phyloP scores from a whole-genome alignment of 2,888 invertebrate genomes.

The Philopedon plagiatum region DNA sequence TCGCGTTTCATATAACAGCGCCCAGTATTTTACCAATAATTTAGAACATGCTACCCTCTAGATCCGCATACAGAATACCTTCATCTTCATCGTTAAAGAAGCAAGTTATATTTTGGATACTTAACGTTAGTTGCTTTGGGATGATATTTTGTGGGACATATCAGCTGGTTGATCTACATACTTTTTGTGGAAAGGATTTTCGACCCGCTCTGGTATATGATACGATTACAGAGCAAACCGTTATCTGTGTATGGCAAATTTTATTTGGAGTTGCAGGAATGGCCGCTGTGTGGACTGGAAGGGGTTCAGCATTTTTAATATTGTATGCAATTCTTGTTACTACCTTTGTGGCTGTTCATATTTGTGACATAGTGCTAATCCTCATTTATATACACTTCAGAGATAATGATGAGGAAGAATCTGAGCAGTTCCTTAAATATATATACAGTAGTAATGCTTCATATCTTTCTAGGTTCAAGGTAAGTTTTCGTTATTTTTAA shows the following conservation, averaged over 20 bases:
- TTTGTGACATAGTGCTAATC: slow-evolving; percentile 14
- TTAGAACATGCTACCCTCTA: too few relatives aligned
- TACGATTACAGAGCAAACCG: not conserved
- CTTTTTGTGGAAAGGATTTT: slow-evolving; percentile 21
- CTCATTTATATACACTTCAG: not conserved
- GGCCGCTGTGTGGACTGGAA: slow-evolving; percentile 12
- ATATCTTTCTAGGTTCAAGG: too few relatives aligned
- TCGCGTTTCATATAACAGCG: too few relatives aligned
- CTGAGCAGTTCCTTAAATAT: too few relatives aligned
- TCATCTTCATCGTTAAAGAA: not conserved
- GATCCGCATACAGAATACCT: too few relatives aligned
- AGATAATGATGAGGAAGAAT: not conserved
- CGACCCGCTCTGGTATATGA: slow-evolving; percentile 1
- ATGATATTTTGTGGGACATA: not conserved
- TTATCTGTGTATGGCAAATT: not conserved
- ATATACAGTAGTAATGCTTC: too few relatives aligned
- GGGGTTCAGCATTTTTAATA: not conserved
- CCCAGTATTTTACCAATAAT: too few relatives aligned
- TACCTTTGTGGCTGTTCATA: slow-evolving; percentile 1
- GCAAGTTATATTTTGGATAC: not conserved
- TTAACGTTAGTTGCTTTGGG: not conserved
- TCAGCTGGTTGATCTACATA: not conserved
- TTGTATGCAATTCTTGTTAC: not conserved
- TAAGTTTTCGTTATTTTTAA: too few relatives aligned
- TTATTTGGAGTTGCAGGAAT: not conserved